phyloP scores from a whole-genome alignment of 2,888 invertebrate genomes.

The Megalurothrips usitatus region DNA sequence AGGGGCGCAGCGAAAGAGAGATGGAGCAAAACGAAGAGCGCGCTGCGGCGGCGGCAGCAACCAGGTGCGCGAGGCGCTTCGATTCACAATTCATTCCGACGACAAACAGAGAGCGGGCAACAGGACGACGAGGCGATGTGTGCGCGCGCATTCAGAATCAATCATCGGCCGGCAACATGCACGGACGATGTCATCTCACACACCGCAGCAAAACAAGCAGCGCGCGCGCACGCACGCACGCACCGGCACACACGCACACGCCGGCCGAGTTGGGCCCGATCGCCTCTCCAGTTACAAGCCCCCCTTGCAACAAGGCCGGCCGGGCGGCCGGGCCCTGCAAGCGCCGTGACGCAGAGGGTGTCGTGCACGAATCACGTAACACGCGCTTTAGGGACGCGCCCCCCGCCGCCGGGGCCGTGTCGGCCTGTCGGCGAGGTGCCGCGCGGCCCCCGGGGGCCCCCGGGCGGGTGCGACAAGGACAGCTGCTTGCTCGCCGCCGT shows the following conservation, averaged over 20 bases:
- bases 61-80: neutral
- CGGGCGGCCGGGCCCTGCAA: no score
- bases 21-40: neutral
- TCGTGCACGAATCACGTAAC: no score
- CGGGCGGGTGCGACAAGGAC: no score
- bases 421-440: no score
- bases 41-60: no score
- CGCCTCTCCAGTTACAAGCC: neutral
- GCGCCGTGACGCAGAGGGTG: no score
- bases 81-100: neutral
- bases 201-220: neutral
- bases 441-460: no score
- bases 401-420: no score
- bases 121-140: neutral
- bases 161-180: neutral
- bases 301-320: no score
- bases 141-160: conserved; percentile 6
- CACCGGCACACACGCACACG: neutral
- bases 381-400: no score
- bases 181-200: neutral
- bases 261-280: neutral
- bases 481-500: no score
- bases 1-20: neutral
- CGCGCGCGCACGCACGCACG: neutral
- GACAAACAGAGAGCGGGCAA: neutral